Evolutionary conservation across 2,888 invertebrate genomes (phyloP), one percentile per base, ranked within the genome.

Genomic region (Pterobdella sp.): DNA sequence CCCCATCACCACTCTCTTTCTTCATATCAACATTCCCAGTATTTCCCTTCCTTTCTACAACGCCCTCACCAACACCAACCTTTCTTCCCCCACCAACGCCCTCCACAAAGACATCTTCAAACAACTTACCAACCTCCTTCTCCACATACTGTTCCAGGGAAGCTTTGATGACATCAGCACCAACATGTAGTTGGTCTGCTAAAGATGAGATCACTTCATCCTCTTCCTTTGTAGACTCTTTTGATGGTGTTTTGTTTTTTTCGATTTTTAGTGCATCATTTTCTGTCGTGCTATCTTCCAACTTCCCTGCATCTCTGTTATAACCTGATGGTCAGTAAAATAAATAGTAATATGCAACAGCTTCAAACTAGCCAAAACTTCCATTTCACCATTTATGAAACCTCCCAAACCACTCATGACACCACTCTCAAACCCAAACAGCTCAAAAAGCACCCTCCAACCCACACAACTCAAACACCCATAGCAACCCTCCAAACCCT

Each of bases 1-100:
- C 72, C 36, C 10, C 65, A 71, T 14, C 71, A 37, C 34, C 71
- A 52, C 52, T 69, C 26, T 14, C 52, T 7, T 29, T 69, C 4
- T 29, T 26, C 1, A 1, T 3, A 63, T 14, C 7, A 63, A 7
- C 66, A 65, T 29, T 34, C 18, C n/a, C 66, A 35, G 4, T 35
- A 35, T 29, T 34, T 7, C 35, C 32, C 34, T 29, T 65, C 34
- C 35, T 3, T 22, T 3, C 66, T 22, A 34, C 66, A 34, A 65
- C 64, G n/a, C 32, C 66, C 26, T n/a, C 26, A 31, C 3, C 56
- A 34, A 2, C 32, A 10, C 52, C 35, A 32, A 29, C 37, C 31
- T 42, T 42, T 68, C n/a, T 42, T 31, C 56, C 31, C 70, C 31
- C 56, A 31, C 29, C n/a, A 56, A 52, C 56, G 7, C 56, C 56